Base-by-base conservation (phyloP, 2,888 invertebrate species). In the Cetonia aurata region DNA sequence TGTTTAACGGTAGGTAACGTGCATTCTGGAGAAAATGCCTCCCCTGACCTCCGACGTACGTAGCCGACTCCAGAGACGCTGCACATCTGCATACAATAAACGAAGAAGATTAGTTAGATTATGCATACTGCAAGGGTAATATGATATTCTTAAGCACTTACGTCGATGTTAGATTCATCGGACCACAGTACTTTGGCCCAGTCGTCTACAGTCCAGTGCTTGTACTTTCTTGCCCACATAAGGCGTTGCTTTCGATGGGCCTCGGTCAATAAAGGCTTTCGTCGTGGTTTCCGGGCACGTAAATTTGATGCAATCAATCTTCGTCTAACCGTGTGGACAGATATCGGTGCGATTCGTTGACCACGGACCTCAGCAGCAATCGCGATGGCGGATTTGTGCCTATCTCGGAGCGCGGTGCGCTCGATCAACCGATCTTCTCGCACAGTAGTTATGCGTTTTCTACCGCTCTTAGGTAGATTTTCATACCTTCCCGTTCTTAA, bases 351-450 rank as follows among this genome's bases (percentile, higher is more conserved):
- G n/a, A n/a, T 52, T 12, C 19, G 3, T 52, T 52, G 52, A 52
- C 15, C 52, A 3, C 19, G 13, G 52, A 52, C 3, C 15, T 52
- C 19, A 52, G 52, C 19, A 17, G 52, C 2, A 52, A 52, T 52
- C 3, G 19, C 15, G 2, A 17, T 3, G 1, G 52, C 52, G 10
- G 10, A 52, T 52, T 52, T 52, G 15, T 52, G 52, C 19, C 13
- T 52, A 17, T 52, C 19, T 4, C 19, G 19, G 13, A 52, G 19
- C 3, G 52, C 52, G 9, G 15, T 13, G 2, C 52, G 52, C 10
- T 52, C 52, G 6, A 46, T 46, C 10, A 46, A 46, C 10, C 46
- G 13, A 17, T 52, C 52, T 52, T 52, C 52, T 52, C 52, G 17
- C 6, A 17, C 19, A 52, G 52, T n/a, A n/a, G n/a, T n/a, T n/a